These are phyloP conservation scores for Astropecten irregularis DNA, from an alignment of 53 echinoderm and acorn worm species.

Conservation along the genomic window DNA sequence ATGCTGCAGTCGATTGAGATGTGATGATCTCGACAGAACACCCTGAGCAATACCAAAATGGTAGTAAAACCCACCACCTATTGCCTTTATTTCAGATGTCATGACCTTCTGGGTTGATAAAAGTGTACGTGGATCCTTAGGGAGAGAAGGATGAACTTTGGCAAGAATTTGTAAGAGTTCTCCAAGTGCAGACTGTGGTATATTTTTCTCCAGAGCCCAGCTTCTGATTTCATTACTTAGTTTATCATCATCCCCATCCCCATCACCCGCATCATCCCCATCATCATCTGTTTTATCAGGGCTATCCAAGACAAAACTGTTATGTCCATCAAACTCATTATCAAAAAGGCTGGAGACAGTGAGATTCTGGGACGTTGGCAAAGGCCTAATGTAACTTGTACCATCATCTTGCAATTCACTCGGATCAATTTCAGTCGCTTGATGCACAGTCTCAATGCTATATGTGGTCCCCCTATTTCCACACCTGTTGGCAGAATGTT, in stretches of 20 bases:
- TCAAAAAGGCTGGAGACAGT: too few relatives aligned
- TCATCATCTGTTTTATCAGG: neutral
- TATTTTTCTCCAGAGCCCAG: slow-evolving; percentile 20
- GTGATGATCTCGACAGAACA: neutral
- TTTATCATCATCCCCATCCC: neutral
- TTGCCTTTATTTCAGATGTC: neutral
- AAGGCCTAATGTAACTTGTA: too few relatives aligned
- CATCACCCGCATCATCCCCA: neutral
- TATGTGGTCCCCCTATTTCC: too few relatives aligned
- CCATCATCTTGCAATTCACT: neutral
- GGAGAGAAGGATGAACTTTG: slow-evolving; percentile 23
- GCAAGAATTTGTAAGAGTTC: slow-evolving; percentile 22
- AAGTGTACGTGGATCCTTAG: slow-evolving; percentile 50
- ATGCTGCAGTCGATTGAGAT: neutral
- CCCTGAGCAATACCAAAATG: slow-evolving; percentile 49
- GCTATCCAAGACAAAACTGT: too few relatives aligned
- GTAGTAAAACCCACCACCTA: slow-evolving; percentile 55
- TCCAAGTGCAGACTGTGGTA: slow-evolving; percentile 3
- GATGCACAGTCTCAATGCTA: too few relatives aligned
- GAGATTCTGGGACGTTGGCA: too few relatives aligned
- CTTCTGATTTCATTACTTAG: neutral
- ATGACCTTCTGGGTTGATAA: slow-evolving; percentile 1
- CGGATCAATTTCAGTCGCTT: too few relatives aligned
- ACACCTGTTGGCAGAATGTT: too few relatives aligned
- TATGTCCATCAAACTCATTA: too few relatives aligned